Evolutionary conservation across 2,888 invertebrate genomes (phyloP).

Genomic region (Philaethria dido): DNA sequence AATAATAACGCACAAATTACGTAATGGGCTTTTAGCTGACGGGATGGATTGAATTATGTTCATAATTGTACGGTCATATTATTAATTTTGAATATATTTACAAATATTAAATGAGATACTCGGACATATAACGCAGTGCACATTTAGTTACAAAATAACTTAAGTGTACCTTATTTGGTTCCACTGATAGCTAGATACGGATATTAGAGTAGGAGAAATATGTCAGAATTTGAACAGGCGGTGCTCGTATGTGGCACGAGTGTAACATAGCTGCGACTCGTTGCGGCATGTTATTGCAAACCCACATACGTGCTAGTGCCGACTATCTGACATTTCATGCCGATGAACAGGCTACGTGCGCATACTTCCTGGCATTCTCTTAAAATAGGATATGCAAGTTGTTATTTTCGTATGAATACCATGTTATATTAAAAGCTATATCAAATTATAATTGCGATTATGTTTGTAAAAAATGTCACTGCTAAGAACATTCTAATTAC

Average conservation of each 20-base stretch:
- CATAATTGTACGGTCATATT: too few species aligned
- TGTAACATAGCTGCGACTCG: slow-evolving; percentile 79
- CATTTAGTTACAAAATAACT: not conserved
- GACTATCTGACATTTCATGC: slow-evolving; percentile 82
- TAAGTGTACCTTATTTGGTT: slow-evolving; percentile 16
- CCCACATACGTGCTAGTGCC: slow-evolving; percentile 74
- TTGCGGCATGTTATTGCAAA: slow-evolving; percentile 83
- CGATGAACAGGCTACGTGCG: slow-evolving; percentile 75
- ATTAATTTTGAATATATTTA: not conserved
- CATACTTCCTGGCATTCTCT: slow-evolving; percentile 66
- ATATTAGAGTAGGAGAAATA: slow-evolving; percentile 73
- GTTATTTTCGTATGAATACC: slow-evolving; percentile 45
- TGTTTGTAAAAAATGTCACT: not conserved
- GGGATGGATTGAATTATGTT: not conserved
- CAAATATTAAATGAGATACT: not conserved
- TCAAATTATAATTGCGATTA: not conserved
- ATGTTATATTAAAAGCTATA: slow-evolving; percentile 26
- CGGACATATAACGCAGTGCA: not conserved
- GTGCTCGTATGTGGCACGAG: slow-evolving; percentile 72
- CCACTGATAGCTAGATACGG: slow-evolving; percentile 19
- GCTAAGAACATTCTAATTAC: not conserved
- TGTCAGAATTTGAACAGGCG: slow-evolving; percentile 77
- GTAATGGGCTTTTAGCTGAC: not conserved
- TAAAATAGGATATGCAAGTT: slow-evolving; percentile 59
- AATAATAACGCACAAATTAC: not conserved